Conservation (phyloP, 2,797 vertebrate species). For the Poecilia picta region DNA sequence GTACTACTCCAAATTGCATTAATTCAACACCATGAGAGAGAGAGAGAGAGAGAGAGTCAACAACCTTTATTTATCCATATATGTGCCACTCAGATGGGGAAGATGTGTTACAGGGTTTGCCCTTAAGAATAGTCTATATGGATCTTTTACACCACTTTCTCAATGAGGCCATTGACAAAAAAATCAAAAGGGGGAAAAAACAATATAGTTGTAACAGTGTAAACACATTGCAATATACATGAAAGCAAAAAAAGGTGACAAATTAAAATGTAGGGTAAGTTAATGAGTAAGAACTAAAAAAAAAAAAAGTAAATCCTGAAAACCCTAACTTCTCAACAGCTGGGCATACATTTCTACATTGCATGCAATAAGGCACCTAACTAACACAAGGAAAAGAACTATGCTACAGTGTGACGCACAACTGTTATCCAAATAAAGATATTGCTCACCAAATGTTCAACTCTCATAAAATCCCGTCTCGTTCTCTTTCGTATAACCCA, state of each 20-base stretch:
- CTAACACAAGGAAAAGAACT: slow-evolving; percentile 88
- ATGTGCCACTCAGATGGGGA: slow-evolving; percentile 82
- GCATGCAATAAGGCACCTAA: slow-evolving; percentile 91
- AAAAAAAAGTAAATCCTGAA: slow-evolving; percentile 61
- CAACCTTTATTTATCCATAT: slow-evolving; percentile 89
- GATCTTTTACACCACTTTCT: slow-evolving; percentile 79
- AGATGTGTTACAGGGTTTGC: slow-evolving; percentile 81
- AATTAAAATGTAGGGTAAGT: slow-evolving; percentile 82
- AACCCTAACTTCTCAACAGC: slow-evolving; percentile 76
- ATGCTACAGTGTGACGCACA: slow-evolving; percentile 86
- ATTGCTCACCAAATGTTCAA: slow-evolving; percentile 81
- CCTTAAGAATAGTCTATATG: slow-evolving; percentile 80
- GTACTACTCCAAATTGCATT: slow-evolving; percentile 22
- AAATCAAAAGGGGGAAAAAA: slow-evolving; percentile 66
- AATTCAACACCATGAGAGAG: slow-evolving; percentile 57
- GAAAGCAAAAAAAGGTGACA: slow-evolving; percentile 76
- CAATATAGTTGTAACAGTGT: slow-evolving; percentile 82
- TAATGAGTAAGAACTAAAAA: slow-evolving; percentile 76
- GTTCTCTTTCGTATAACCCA: slow-evolving; percentile 84
- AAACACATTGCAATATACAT: slow-evolving; percentile 84
- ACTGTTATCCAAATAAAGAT: slow-evolving; percentile 78
- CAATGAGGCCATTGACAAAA: slow-evolving; percentile 81
- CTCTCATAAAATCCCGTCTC: slow-evolving; percentile 83
- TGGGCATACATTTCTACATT: slow-evolving; percentile 86
- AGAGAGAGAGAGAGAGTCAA: slow-evolving; percentile 82